Conservation (phyloP, 2,113 vertebrate genomes). For the Nycticorax nycticorax region DNA sequence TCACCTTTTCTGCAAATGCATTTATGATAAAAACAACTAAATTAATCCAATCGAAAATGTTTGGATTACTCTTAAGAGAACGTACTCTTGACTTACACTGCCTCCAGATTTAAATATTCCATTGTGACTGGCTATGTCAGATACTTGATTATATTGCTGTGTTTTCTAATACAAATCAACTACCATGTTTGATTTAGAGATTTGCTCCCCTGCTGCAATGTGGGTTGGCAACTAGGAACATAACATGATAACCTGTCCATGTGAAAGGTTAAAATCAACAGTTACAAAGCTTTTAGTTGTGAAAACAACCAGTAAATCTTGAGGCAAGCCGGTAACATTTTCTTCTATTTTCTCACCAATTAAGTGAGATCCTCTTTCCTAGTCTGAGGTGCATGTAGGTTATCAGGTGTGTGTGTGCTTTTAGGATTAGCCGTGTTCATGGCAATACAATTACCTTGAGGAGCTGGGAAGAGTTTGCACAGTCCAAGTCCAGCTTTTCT, state of each 20-base stretch:
- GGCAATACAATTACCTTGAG: slow-evolving; percentile 2
- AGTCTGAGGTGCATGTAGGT: slow-evolving; percentile 41
- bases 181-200: slow-evolving; percentile 35
- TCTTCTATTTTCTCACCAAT: slow-evolving; percentile 77
- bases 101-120: not conserved
- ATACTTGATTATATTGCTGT: not conserved
- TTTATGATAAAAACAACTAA: not conserved
- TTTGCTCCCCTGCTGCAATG: slow-evolving; percentile 11
- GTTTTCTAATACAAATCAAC: slow-evolving; percentile 31
- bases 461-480: not conserved
- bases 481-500: not conserved
- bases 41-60: not conserved
- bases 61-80: not conserved
- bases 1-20: not conserved
- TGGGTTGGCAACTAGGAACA: not conserved
- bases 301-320: slow-evolving; percentile 78
- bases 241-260: not conserved
- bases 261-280: slow-evolving; percentile 74
- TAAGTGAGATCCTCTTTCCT: slow-evolving; percentile 69
- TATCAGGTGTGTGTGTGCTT: slow-evolving; percentile 43
- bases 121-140: not conserved
- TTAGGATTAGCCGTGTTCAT: slow-evolving; percentile 52
- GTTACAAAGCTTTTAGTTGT: slow-evolving; percentile 74
- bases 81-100: not conserved
- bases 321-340: slow-evolving; percentile 65